Percentiles rank a stretch among this genome's conserved stretches.
Evolutionary conservation across 2,888 invertebrate genomes (phyloP).

Genomic region (Chloromyia formosa): DNA sequence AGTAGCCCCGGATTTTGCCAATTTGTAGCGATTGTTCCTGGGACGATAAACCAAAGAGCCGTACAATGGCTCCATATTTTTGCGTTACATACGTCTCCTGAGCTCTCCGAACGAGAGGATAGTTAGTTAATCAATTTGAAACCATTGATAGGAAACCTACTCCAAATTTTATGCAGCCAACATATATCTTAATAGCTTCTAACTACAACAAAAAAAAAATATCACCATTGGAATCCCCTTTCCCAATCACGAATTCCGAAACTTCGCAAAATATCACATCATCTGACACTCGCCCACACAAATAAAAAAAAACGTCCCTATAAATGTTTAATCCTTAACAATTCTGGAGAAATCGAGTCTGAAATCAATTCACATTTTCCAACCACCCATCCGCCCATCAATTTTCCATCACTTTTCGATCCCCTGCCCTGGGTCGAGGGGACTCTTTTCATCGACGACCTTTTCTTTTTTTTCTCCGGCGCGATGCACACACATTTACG

Average conservation of each 20-base stretch:
- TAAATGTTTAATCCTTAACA: slow-evolving; percentile 8
- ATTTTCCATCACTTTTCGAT: not conserved
- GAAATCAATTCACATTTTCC: slow-evolving; percentile 7
- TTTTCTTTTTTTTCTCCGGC: not conserved
- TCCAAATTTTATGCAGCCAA: too few relatives aligned
- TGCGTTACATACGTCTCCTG: too few relatives aligned
- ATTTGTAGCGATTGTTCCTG: too few relatives aligned
- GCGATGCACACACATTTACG: not conserved
- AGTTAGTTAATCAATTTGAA: too few relatives aligned
- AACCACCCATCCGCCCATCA: not conserved
- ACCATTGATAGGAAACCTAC: too few relatives aligned
- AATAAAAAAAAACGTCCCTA: not conserved
- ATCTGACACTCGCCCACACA: not conserved
- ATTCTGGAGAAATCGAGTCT: not conserved
- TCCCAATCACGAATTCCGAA: not conserved
- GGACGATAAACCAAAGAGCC: too few relatives aligned
- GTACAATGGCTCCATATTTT: too few relatives aligned
- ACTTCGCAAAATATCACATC: not conserved
- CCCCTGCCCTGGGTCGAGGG: not conserved
- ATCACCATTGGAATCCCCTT: not conserved
- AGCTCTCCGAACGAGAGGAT: too few relatives aligned
- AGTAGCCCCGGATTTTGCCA: too few relatives aligned
- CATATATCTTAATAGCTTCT: too few relatives aligned
- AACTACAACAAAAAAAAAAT: too few relatives aligned
- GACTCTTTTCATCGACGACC: not conserved